A percentile compares a stretch with the other conserved stretches of the same genome.
phyloP scores from a whole-genome alignment of 2,113 vertebrate species.

The Zosterops hypoxanthus region DNA sequence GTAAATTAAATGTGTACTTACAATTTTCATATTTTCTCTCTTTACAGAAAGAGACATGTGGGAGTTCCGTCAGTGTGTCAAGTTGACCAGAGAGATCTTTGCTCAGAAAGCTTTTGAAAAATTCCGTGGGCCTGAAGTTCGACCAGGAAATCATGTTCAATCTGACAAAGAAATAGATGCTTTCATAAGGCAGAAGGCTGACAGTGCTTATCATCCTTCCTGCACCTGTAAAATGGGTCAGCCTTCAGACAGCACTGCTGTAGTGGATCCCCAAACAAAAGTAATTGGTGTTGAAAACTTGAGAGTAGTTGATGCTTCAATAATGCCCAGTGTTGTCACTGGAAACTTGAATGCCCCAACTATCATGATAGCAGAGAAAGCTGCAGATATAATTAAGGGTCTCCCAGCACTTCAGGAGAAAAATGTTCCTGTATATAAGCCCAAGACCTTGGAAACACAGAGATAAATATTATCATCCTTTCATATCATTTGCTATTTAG shows the following conservation, averaged over 20 bases:
- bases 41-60: conserved; percentile 83
- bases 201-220: conserved; percentile 95
- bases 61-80: conserved; percentile 90
- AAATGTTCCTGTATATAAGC: conserved; percentile 84
- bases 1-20: not conserved
- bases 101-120: conserved; percentile 89
- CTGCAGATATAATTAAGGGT: conserved; percentile 89
- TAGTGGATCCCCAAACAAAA: conserved; percentile 85
- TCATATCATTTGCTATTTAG: not conserved
- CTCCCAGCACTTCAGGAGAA: conserved; percentile 76
- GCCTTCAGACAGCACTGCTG: conserved; percentile 79
- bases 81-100: conserved; percentile 90
- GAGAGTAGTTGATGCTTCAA: conserved; percentile 92
- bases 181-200: conserved; percentile 87
- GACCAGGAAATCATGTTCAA: conserved; percentile 81
- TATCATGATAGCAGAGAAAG: conserved; percentile 96
- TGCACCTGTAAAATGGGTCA: conserved; percentile 96
- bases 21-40: conserved; percentile 12
- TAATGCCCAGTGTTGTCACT: conserved; percentile 95
- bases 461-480: conserved; percentile 56
- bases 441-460: conserved; percentile 80
- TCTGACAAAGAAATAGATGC: conserved; percentile 90
- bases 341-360: conserved; percentile 96
- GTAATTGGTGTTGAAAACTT: conserved; percentile 88
- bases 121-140: conserved; percentile 87